A percentile compares a stretch with the other conserved stretches of the same genome.
Evolutionary conservation across 1,140 invertebrate species (phyloP).

Genomic region (Zaprionus ornatus): DNA sequence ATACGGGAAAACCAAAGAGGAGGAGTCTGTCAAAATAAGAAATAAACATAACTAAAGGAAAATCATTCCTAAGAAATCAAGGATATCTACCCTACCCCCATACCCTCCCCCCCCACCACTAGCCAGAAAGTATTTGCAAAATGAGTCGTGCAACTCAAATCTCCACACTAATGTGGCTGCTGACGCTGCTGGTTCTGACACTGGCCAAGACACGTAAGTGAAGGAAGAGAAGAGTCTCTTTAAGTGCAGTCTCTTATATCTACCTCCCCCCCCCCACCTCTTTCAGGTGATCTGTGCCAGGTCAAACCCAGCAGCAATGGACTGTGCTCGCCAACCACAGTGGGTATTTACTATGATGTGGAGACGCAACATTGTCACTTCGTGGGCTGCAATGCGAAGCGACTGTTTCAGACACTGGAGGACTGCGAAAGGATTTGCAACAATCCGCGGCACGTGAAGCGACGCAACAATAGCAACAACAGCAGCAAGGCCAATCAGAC

Average conservation of each 20-base stretch:
- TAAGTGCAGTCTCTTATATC: background rate
- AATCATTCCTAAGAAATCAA: background rate
- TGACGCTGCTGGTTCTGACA: conserved; percentile 33
- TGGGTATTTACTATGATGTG: conserved; percentile 71
- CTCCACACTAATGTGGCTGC: conserved; percentile 31
- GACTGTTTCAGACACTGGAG: conserved; percentile 61
- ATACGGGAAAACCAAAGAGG: conserved; percentile 3
- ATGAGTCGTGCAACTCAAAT: conserved; percentile 42
- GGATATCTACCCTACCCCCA: background rate
- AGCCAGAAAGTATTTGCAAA: conserved; percentile 32
- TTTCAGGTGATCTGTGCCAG: conserved; percentile 67
- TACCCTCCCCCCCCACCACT: background rate
- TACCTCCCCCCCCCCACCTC: too few relatives aligned
- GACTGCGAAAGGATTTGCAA: conserved; percentile 80
- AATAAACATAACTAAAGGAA: background rate
- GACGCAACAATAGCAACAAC: conserved; percentile 38
- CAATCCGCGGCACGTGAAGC: conserved; percentile 59
- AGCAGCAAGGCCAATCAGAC: conserved; percentile 62
- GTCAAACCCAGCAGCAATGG: conserved; percentile 60
- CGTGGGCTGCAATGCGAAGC: conserved; percentile 66
- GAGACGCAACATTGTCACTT: conserved; percentile 72
- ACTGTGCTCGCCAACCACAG: conserved; percentile 61
- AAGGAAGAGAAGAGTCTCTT: background rate
- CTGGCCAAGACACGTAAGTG: conserved; percentile 59
- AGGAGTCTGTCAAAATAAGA: background rate